Conservation (phyloP, 2,797 vertebrate genomes). For the Myotis daubentonii region DNA sequence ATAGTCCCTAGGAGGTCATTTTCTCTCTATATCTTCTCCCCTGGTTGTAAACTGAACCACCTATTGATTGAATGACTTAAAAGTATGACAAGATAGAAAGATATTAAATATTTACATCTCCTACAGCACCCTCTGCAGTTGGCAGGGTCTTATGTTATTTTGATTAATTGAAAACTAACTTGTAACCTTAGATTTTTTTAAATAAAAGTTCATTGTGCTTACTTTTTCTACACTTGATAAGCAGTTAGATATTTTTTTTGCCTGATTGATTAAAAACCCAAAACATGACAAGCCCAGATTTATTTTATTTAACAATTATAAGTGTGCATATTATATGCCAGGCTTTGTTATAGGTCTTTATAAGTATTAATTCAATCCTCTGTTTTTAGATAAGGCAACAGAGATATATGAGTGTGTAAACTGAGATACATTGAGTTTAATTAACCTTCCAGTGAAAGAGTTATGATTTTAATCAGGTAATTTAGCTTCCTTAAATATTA, state of each 20-base stretch:
- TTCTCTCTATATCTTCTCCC: background rate
- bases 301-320: slow-evolving; percentile 38
- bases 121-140: background rate
- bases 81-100: background rate
- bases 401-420: background rate
- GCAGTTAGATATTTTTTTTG: background rate
- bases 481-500: background rate
- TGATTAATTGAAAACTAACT: background rate
- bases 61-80: background rate
- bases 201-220: background rate
- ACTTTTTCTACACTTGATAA: background rate
- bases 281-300: background rate
- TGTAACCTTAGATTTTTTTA: background rate
- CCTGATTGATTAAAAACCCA: background rate
- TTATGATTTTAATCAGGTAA: background rate
- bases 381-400: background rate
- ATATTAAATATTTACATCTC: background rate
- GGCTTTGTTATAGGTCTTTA: background rate
- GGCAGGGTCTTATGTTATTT: background rate
- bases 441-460: background rate
- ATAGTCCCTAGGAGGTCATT: background rate
- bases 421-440: background rate
- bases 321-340: background rate
- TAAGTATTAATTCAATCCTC: background rate
- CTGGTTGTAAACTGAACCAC: background rate